Evolutionary conservation across 2,113 vertebrate genomes (phyloP).

Genomic region (Pithys albifrons): DNA sequence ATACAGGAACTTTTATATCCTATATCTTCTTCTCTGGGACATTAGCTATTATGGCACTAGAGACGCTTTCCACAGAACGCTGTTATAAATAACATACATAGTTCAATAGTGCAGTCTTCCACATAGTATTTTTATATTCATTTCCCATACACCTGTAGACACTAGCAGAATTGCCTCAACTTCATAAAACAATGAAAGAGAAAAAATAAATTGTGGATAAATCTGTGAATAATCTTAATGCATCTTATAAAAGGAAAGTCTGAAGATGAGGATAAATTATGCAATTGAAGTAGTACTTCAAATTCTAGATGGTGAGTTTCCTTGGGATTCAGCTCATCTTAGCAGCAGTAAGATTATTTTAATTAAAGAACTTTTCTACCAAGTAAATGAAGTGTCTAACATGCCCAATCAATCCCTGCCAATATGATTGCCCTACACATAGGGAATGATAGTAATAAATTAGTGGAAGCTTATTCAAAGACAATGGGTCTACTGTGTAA

Average conservation of each 20-base stretch:
- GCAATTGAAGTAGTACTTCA: neutral
- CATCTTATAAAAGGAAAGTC: neutral
- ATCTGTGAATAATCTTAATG: neutral
- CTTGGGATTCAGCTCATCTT: conserved; percentile 31
- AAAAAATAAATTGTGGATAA: neutral
- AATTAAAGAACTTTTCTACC: conserved; percentile 59
- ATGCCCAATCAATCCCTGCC: conserved; percentile 61
- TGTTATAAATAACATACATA: neutral
- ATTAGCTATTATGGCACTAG: neutral
- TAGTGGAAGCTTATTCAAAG: conserved; percentile 66
- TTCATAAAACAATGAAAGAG: neutral
- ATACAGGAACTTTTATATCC: neutral
- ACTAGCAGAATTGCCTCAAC: neutral
- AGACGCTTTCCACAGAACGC: neutral
- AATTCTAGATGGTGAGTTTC: neutral
- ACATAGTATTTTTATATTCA: neutral
- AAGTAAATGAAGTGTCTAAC: conserved; percentile 60
- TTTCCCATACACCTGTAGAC: neutral
- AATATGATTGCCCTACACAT: conserved; percentile 52
- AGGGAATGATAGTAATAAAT: conserved; percentile 65
- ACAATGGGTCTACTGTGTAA: conserved; percentile 10
- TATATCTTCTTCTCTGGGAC: neutral
- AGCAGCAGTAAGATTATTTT: conserved; percentile 66
- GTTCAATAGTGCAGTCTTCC: neutral
- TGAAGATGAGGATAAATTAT: neutral